Evolutionary conservation across 1,140 invertebrate species (phyloP), one percentile per base, ranked within the genome.

Genomic region (Caenorhabditis inopinata): DNA sequence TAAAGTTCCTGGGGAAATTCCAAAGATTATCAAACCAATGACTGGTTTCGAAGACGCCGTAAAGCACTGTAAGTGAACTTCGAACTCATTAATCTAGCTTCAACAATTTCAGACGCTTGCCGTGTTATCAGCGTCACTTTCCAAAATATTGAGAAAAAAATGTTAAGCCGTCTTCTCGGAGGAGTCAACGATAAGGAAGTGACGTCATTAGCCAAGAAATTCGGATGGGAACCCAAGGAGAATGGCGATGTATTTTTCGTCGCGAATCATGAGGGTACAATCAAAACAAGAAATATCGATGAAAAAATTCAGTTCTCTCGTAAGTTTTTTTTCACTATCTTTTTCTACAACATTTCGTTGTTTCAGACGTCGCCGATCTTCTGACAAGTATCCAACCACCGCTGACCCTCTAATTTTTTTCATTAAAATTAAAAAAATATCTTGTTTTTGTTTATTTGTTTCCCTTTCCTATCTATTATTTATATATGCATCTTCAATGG

Each of bases 21-120:
- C 84, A 18, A 83, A 84, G 18, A 81, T 88, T 46, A 85, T 90
- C 18, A 84, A 88, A 80, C 87, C 85, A 27, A 89, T 98, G 79
- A 91, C 91, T 83, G 96, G 96, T 29, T 99, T 99, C 90, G 93
- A 94, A 84, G 96, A 99, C 90, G 96, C 95, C 0, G 95, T 98
- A 80, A 91, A 96, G 58, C 97, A 97, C 89, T 99, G 91, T 91
- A 89, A 87, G 90, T 23, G 1, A 16, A 7, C 1, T 53, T 18
- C 25, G 3, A 46, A 12, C 42, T 46, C 45, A 9, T 2, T 21
- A 42, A 14, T n/a, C 4, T 14, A 7, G 27, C 18, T 16, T 38
- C 9, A 12, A 27, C 14, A 11, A 32, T 74, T 83, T 51, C 62
- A 83, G 82, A 62, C 38, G 82, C 75, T 5, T 83, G 83, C 32